Base-by-base conservation (phyloP, 1,140 invertebrate species). In the Lineus longissimus region DNA sequence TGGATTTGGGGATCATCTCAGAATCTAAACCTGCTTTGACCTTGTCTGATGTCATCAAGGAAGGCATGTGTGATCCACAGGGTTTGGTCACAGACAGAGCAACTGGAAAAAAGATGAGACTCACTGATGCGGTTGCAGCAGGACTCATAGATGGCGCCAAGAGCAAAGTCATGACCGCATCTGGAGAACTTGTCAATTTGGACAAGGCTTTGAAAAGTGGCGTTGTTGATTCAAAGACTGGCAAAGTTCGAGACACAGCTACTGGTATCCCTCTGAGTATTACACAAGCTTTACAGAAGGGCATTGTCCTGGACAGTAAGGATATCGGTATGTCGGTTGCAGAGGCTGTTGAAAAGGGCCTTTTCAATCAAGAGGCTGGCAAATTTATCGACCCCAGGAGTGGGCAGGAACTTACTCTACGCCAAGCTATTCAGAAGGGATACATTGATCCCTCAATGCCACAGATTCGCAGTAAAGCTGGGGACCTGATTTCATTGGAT, bases 321-420 rank as follows among this genome's bases (percentile, higher is more conserved):
- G 88, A 87, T 23, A 85, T 90, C 62, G 84, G 87, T 65, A 82
- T 93, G 17, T 87, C 88, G 0, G 70, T 95, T 0, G 85, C 85
- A 56, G 82, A 91, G 77, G 91, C 95, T 56, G 77, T 94, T 57
- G 84, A 87, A 36, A 90, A 88, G 70, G 91, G 90, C 66, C 82
- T 93, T 64, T 84, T 95, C 61, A 86, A 89, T 57, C 84, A 89
- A 73, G 87, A 88, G 61, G 89, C 87, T 67, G 89, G 90, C 73
- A 90, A 89, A 77, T 93, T 90, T 7, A 90, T 95, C 65, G 96
- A 96, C 76, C 87, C 88, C 31, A 80, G 81, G 55, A 89, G 88
- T 15, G 89, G 88, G 15, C 78, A 86, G 70, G 81, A 83, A 57
- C 84, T 91, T 62, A 77, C 86, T 27, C 82, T 94, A 7, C 84